Evolutionary conservation across 2,113 vertebrate species (phyloP), one percentile per base, ranked within the genome.

Genomic region (Tychaedon coryphoeus): DNA sequence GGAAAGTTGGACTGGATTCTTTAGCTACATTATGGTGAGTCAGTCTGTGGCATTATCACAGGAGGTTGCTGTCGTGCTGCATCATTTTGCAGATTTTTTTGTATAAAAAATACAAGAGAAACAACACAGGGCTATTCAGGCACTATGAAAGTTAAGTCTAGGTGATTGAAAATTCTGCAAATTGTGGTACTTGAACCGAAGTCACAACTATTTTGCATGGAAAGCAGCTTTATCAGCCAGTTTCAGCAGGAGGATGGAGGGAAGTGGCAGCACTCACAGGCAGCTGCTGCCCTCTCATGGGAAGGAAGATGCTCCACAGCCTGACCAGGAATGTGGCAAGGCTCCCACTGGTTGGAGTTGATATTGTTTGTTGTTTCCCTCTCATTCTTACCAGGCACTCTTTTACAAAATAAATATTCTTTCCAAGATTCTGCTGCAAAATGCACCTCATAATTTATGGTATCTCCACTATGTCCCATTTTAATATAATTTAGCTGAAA

Each of bases 241-340:
- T 66, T 93, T 70, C 19, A 34, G 57, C 28, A n/a, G 22, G 0
- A 22, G 5, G 10, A 9, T 2, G 4, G 25, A 38, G 34, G 42
- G 43, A 86, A 33, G 53, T 3, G 3, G 33, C 61, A 40, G 65
- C 90, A 87, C 90, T 93, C 1, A 2, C n/a, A 75, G 93, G 96
- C 80, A 91, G 73, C 91, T 90, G 76, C 97, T 97, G 98, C 97
- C 98, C 97, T 96, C 98, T 86, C 95, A 97, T 96, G 98, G 98
- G 64, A 82, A 74, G 43, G 56, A 54, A 64, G 53, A 14, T 54
- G 47, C 45, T 90, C 73, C 90, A 90, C 96, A 88, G 67, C 65
- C 74, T 79, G 6, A 6, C 23, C 53, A 14, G 38, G 12, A 48
- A 19, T 6, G 8, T 3, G 18, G 53, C 36, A 22, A 31, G 67